Evolutionary conservation across 2,113 vertebrate genomes (phyloP).

Genomic region (Gobio gobio): DNA sequence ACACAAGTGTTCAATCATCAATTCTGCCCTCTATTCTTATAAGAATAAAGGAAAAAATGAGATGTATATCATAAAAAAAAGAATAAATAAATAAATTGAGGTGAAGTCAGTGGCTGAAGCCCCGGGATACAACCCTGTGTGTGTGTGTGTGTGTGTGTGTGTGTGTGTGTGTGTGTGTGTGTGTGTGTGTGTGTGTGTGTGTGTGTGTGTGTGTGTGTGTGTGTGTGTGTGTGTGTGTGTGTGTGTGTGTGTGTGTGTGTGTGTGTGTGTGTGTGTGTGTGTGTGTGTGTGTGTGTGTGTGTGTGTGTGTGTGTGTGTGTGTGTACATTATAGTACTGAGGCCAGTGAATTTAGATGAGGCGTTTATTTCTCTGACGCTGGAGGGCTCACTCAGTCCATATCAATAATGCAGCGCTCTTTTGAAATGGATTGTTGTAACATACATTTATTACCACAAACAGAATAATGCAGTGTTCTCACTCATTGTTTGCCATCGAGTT

Average conservation of each 20-base stretch:
- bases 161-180: constrained; percentile 31
- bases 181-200: constrained; percentile 46
- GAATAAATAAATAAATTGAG: constrained; percentile 43
- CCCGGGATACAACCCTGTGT: constrained; percentile 7
- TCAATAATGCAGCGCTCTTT: constrained; percentile 81
- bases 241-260: constrained; percentile 33
- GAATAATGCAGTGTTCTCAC: constrained; percentile 60
- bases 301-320: constrained; percentile 23
- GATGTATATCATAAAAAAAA: constrained; percentile 48
- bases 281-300: constrained; percentile 24
- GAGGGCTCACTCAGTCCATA: constrained; percentile 69
- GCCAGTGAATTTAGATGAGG: constrained; percentile 74
- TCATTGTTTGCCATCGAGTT: constrained; percentile 34
- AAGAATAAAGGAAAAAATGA: constrained; percentile 46
- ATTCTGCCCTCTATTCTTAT: constrained; percentile 33
- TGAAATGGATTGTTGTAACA: constrained; percentile 81
- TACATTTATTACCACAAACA: constrained; percentile 74
- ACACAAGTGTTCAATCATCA: constrained; percentile 34
- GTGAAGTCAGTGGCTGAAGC: constrained; percentile 43
- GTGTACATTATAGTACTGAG: constrained; percentile 62
- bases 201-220: constrained; percentile 32
- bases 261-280: constrained; percentile 24
- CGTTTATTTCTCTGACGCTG: constrained; percentile 72
- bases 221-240: constrained; percentile 42
- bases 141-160: constrained; percentile 37